A percentile compares a stretch with the other conserved stretches of the same genome.
Evolutionary conservation across 2,797 vertebrate genomes (phyloP).

Genomic region (Crax fasciolata): DNA sequence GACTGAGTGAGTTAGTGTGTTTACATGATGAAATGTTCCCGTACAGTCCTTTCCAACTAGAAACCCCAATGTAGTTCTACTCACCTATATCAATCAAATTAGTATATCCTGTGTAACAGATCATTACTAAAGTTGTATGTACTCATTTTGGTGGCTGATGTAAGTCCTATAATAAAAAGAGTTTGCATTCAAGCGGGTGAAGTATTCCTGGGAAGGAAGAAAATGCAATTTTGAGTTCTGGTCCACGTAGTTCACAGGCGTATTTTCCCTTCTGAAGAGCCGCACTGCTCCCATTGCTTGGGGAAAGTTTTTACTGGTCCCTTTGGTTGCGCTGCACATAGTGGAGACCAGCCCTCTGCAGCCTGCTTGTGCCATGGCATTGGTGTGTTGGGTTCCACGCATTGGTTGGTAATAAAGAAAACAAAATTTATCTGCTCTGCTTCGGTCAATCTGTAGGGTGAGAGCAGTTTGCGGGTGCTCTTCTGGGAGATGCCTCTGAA

Average conservation of each 20-base stretch:
- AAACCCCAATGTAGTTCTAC: conserved; percentile 15
- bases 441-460: not conserved
- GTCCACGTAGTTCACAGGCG: not conserved
- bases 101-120: not conserved
- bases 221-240: not conserved
- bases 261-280: not conserved
- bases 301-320: not conserved
- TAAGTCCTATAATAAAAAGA: not conserved
- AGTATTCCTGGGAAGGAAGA: not conserved
- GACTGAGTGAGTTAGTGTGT: not conserved
- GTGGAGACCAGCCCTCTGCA: not conserved
- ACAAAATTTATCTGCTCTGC: not conserved
- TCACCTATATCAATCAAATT: not conserved
- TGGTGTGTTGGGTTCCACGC: accelerated
- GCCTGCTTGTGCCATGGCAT: too few species aligned
- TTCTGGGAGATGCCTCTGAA: not conserved
- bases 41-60: conserved; percentile 25
- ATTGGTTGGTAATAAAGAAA: not conserved
- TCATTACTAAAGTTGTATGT: not conserved
- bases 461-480: not conserved
- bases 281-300: not conserved
- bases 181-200: not conserved
- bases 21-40: conserved; percentile 14
- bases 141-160: not conserved
- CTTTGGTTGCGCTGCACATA: accelerated